Percentiles rank a stretch among this genome's conserved stretches.
Evolutionary conservation across 1,140 invertebrate genomes (phyloP).

Genomic region (Heliconius eleuchia): DNA sequence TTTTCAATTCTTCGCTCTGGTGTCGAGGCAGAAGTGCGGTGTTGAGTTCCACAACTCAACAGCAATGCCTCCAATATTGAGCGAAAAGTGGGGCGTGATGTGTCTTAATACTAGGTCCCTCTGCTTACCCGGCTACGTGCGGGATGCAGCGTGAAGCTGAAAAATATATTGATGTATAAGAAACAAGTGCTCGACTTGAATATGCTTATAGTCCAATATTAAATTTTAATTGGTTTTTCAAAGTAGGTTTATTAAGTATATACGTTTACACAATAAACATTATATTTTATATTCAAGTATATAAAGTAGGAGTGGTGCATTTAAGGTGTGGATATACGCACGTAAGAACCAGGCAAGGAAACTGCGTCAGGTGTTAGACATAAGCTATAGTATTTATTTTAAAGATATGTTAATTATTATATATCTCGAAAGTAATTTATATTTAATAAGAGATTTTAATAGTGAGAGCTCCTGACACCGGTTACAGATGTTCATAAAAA

Average conservation of each 20-base stretch:
- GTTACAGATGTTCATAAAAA: neutral
- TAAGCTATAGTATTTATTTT: neutral
- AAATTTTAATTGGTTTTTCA: neutral
- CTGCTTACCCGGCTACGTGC: no score
- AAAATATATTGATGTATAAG: no score
- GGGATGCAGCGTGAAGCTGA: no score
- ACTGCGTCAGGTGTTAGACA: neutral
- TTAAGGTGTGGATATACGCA: neutral
- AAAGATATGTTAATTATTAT: neutral
- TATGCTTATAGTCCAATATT: neutral
- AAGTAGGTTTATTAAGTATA: neutral
- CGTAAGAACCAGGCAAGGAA: neutral
- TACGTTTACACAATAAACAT: neutral
- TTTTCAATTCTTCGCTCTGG: no score
- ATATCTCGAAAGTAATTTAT: neutral
- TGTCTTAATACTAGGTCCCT: no score
- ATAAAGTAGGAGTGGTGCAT: neutral
- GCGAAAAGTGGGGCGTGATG: no score
- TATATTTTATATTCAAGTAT: neutral
- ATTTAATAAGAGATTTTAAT: neutral
- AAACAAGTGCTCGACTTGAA: no score
- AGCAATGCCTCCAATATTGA: no score
- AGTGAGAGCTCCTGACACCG: neutral
- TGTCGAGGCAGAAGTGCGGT: no score
- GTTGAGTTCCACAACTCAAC: no score